Evolutionary conservation across 2,888 invertebrate species (phyloP).

Genomic region (Serripes groenlandicus): DNA sequence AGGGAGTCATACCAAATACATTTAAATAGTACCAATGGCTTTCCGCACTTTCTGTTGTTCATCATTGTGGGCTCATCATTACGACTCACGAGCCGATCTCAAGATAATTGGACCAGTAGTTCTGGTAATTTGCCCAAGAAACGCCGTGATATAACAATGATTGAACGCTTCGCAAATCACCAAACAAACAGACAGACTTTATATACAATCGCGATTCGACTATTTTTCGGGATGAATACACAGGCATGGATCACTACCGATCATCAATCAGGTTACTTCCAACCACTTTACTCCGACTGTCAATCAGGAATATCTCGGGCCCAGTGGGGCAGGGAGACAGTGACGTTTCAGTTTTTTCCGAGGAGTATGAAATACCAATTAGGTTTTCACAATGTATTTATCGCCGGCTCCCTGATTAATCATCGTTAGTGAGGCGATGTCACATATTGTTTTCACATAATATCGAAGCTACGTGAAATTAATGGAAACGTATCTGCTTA

Average conservation of each 20-base stretch:
- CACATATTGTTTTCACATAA: conserved; percentile 58
- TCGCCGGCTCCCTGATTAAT: conserved; percentile 57
- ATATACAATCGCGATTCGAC: no score
- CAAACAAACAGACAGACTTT: no score
- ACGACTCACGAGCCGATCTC: no score
- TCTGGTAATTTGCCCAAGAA: no score
- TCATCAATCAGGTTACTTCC: not conserved
- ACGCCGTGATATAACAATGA: no score
- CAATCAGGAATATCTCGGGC: conserved; percentile 4
- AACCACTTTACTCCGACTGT: conserved; percentile 2
- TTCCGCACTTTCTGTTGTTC: no score
- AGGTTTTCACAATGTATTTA: conserved; percentile 67
- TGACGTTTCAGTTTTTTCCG: conserved; percentile 10
- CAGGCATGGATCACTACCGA: not conserved
- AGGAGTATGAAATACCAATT: conserved; percentile 47
- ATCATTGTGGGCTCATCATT: no score
- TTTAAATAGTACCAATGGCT: no score
- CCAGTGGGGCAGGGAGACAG: conserved; percentile 9
- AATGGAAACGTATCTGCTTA: conserved; percentile 48
- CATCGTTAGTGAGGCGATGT: conserved; percentile 62
- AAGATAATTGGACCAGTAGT: no score
- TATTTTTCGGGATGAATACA: no score
- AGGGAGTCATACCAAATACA: no score
- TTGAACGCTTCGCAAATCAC: no score
- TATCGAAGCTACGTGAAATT: conserved; percentile 56